A percentile compares a stretch with the other conserved stretches of the same genome.
These are phyloP conservation scores for Erythrolamprus reginae DNA, from an alignment of 2,113 vertebrate genomes.

Conservation along the genomic window DNA sequence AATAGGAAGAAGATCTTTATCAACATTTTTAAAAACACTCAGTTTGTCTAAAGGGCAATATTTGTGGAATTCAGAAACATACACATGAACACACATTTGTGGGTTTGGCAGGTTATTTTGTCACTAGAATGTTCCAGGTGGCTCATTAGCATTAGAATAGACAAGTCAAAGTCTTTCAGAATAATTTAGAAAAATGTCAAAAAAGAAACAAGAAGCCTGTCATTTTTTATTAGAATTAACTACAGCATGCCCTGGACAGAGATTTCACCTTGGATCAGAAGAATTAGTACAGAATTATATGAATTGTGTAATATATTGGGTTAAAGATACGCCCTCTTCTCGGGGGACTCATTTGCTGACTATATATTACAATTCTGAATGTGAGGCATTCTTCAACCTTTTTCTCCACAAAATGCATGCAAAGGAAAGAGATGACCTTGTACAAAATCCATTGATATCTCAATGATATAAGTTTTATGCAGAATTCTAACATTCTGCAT, in stretches of 20 bases:
- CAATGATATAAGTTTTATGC: conserved; percentile 69
- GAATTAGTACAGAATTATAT: conserved; percentile 93
- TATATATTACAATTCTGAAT: conserved; percentile 72
- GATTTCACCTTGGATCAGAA: conserved; percentile 91
- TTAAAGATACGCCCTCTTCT: conserved; percentile 77
- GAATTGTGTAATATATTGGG: conserved; percentile 72
- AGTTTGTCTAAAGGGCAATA: conserved; percentile 75
- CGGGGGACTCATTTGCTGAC: conserved; percentile 81
- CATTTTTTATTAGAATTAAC: conserved; percentile 87
- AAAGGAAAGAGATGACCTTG: conserved; percentile 71
- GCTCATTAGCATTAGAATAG: conserved; percentile 80
- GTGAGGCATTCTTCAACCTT: conserved; percentile 69
- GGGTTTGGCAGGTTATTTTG: conserved; percentile 65
- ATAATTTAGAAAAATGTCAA: conserved; percentile 79
- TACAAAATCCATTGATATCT: conserved; percentile 69
- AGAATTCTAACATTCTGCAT: conserved; percentile 72
- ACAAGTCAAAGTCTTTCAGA: conserved; percentile 77
- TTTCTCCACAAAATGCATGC: conserved; percentile 60
- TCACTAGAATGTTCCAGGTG: conserved; percentile 83
- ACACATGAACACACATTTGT: conserved; percentile 64
- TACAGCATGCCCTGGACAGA: conserved; percentile 73
- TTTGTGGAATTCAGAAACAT: conserved; percentile 51
- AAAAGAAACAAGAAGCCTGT: conserved; percentile 82
- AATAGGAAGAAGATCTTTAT: conserved; percentile 8
- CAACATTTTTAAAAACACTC: conserved; percentile 46